These are phyloP conservation scores for Griposia aprilina DNA, from an alignment of 2,888 invertebrate genomes.

Conservation along the genomic window DNA sequence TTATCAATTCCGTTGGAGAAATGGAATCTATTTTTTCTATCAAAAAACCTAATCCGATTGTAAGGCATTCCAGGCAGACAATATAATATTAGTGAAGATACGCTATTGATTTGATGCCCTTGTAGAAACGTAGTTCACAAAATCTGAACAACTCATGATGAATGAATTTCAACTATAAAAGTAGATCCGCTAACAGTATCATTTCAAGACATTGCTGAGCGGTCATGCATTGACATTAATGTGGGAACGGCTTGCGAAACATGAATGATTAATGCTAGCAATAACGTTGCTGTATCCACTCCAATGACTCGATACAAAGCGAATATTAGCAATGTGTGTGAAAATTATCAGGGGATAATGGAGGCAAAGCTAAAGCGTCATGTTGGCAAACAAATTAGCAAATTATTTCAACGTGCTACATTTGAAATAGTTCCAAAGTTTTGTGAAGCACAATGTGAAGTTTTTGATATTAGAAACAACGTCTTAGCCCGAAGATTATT, in stretches of 20 bases:
- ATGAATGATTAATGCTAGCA: slow-evolving; percentile 38
- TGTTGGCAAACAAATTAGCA: slow-evolving; percentile 5
- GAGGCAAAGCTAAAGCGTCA: background rate
- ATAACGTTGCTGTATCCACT: slow-evolving; percentile 20
- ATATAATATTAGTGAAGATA: background rate
- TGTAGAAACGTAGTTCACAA: background rate
- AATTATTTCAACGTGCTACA: slow-evolving; percentile 7
- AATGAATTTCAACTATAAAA: background rate
- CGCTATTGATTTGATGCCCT: background rate
- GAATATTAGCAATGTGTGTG: background rate
- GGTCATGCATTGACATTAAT: slow-evolving; percentile 28
- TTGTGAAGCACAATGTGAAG: background rate
- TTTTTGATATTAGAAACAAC: background rate
- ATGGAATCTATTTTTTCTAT: background rate
- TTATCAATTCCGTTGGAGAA: background rate
- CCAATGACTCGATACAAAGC: slow-evolving; percentile 13
- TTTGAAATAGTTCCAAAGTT: slow-evolving; percentile 32
- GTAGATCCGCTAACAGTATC: slow-evolving; percentile 22
- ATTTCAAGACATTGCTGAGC: slow-evolving; percentile 32
- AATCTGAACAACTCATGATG: background rate
- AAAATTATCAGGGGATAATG: background rate
- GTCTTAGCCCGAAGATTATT: background rate
- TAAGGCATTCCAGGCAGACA: background rate
- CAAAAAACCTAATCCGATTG: background rate
- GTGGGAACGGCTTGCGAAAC: slow-evolving; percentile 34